Base-by-base conservation (phyloP, 2,797 vertebrate species). In the Trachurus trachurus region DNA sequence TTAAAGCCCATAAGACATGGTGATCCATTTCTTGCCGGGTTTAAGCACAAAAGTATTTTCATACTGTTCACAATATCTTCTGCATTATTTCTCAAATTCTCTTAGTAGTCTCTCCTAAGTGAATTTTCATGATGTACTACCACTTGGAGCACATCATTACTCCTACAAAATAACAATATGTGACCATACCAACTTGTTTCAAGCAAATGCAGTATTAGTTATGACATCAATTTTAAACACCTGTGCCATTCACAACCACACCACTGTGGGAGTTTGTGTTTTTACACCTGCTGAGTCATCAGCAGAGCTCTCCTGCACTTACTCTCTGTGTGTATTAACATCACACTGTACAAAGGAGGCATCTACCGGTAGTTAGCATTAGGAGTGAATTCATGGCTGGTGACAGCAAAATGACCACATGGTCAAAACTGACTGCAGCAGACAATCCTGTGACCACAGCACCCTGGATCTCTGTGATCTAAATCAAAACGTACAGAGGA, bases 361-460 rank as follows among this genome's bases (percentile, higher is more conserved):
- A 9, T 31, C 16, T 47, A n/a, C n/a, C n/a, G n/a, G n/a, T n/a
- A 1, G 60, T 21, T 39, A 42, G 7, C 21, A 9, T 16, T 29
- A 26, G 17, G 19, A 26, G 17, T 63, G 61, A n/a, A 47, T 63
- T 47, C 29, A 31, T 4, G 16, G 26, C 8, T 34, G 26, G 22
- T 63, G 61, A 63, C 22, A 63, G 61, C 22, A 31, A 63, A 63
- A 63, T 63, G 22, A 63, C 61, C 61, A 63, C 4, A 63, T 19
- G 42, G 61, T 19, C 61, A 47, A 8, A 31, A 47, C 61, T 31
- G 42, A 47, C 42, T 29, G 61, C 42, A 19, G 47, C 9, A 31
- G 42, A 5, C 61, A 26, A 29, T 29, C 60, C 40, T 63, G 22
- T 12, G 17, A 63, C 42, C 61, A 17, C 42, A 47, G 22, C 26